Percentiles rank a stretch among this genome's conserved stretches.
These are phyloP conservation scores for Drosophila infuscata DNA, from an alignment of 2,888 invertebrate species.

Conservation along the genomic window DNA sequence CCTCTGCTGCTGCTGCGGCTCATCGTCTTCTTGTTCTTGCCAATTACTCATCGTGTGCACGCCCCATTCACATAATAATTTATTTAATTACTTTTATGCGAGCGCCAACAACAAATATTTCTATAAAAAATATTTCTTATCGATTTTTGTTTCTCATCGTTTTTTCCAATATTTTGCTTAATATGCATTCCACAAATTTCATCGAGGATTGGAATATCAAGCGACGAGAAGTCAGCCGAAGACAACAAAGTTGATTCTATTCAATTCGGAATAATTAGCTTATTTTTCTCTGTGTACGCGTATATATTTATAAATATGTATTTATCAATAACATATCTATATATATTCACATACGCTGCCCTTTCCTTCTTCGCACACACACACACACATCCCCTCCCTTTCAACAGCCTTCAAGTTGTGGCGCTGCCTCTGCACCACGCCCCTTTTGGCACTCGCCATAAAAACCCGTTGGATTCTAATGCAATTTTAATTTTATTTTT, in stretches of 20 bases:
- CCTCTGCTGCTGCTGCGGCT: slow-evolving; percentile 49
- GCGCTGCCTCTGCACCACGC: slow-evolving; percentile 12
- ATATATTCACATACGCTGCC: slow-evolving; percentile 10
- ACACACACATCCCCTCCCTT: slow-evolving; percentile 45
- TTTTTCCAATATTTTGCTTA: slow-evolving; percentile 51
- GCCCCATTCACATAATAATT: slow-evolving; percentile 81
- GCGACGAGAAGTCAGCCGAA: neutral
- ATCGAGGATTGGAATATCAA: neutral
- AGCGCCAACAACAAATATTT: slow-evolving; percentile 62
- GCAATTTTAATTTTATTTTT: slow-evolving; percentile 81
- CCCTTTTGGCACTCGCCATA: slow-evolving; percentile 33
- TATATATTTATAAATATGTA: neutral
- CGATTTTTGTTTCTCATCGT: slow-evolving; percentile 58
- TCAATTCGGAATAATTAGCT: neutral
- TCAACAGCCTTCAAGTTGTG: slow-evolving; percentile 75
- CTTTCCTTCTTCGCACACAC: slow-evolving; percentile 10
- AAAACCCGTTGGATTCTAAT: slow-evolving; percentile 78
- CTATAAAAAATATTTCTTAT: slow-evolving; percentile 67
- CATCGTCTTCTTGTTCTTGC: slow-evolving; percentile 69
- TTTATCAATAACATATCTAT: slow-evolving; percentile 9
- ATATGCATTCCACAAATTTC: slow-evolving; percentile 15
- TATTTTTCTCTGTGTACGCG: slow-evolving; percentile 23
- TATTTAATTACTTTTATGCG: slow-evolving; percentile 80
- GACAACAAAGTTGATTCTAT: neutral
- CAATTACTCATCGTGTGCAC: slow-evolving; percentile 81